These are phyloP conservation scores for Loriculus beryllinus DNA, from an alignment of 2,797 vertebrate genomes.

Conservation along the genomic window DNA sequence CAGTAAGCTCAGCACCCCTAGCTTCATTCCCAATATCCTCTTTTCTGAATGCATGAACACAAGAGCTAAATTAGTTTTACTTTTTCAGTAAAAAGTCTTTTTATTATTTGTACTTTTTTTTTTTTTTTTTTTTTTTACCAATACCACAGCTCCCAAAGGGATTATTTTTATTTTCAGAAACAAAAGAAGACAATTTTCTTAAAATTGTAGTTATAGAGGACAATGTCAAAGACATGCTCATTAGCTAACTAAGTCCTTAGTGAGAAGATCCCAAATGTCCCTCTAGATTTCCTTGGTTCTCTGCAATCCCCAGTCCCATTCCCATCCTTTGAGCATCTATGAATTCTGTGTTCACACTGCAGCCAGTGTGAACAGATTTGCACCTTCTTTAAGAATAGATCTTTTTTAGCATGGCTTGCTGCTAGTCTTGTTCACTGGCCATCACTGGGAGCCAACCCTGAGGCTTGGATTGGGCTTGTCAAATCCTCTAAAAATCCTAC, in stretches of 20 bases:
- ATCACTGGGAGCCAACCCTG: neutral
- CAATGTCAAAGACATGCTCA: constrained; percentile 5
- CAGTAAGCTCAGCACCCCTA: neutral
- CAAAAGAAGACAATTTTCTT: constrained; percentile 30
- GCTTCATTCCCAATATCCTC: neutral
- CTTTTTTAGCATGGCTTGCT: neutral
- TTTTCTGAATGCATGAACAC: neutral
- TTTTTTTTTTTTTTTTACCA: neutral
- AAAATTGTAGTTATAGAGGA: constrained; percentile 4
- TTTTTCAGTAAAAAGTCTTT: constrained; percentile 11
- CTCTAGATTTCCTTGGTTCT: neutral
- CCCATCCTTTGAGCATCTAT: neutral
- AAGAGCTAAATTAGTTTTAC: constrained; percentile 13
- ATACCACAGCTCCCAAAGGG: neutral
- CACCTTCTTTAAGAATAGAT: neutral
- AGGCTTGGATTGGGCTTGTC: neutral
- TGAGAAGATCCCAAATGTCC: neutral
- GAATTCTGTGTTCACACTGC: neutral
- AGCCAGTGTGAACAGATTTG: neutral
- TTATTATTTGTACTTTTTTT: neutral
- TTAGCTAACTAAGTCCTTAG: neutral
- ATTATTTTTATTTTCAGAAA: neutral
- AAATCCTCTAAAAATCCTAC: neutral
- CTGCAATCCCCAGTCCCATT: neutral
- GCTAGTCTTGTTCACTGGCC: neutral